Evolutionary conservation across 2,797 vertebrate species (phyloP).

Genomic region (Eulemur mongoz): DNA sequence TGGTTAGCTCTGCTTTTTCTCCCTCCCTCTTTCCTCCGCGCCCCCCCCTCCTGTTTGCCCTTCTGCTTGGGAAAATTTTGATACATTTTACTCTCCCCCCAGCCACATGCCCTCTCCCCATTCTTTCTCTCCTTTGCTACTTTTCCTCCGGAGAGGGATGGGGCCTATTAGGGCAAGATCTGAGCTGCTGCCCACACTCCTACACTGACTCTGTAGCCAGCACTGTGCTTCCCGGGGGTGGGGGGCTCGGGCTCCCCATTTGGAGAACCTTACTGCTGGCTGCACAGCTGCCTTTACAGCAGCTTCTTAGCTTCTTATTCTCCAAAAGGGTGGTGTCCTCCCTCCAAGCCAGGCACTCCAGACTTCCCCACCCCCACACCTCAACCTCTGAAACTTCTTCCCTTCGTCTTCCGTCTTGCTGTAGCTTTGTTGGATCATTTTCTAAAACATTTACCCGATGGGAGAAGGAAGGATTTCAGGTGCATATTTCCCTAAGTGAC

Average conservation of each 20-base stretch:
- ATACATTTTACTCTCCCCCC: neutral
- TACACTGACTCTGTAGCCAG: neutral
- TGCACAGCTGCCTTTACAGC: neutral
- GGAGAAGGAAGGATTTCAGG: neutral
- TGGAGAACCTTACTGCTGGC: fast-evolving
- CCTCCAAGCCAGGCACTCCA: neutral
- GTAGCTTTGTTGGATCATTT: neutral
- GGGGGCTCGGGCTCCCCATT: fast-evolving
- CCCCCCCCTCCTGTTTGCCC: neutral
- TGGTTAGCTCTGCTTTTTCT: neutral
- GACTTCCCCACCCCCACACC: fast-evolving
- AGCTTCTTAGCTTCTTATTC: neutral
- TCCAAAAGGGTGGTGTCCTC: neutral
- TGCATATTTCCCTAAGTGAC: neutral
- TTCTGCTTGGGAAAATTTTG: neutral
- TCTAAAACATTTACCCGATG: neutral
- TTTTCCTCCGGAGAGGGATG: neutral
- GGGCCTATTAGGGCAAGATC: neutral
- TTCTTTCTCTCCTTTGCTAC: neutral
- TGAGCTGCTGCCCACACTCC: too few relatives aligned
- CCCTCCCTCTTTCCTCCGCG: neutral
- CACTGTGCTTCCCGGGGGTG: neutral
- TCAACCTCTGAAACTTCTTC: neutral
- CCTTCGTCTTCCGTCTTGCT: neutral
- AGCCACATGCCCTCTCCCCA: fast-evolving